Conservation (phyloP, 2,113 vertebrate genomes). For the Reinhardtius hippoglossoides region DNA sequence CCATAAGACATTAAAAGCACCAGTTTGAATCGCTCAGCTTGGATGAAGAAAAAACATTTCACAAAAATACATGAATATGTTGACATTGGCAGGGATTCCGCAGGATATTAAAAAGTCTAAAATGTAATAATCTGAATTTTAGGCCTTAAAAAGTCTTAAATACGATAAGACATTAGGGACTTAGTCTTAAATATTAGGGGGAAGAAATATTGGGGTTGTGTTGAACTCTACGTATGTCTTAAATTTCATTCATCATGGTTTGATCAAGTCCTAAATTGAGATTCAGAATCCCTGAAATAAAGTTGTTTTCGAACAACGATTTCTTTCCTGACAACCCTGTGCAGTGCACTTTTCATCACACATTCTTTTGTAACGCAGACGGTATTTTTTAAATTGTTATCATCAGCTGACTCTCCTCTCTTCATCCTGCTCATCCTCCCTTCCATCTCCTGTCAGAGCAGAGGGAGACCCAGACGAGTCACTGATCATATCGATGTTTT, state of each 20-base stretch:
- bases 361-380: slow-evolving; percentile 25
- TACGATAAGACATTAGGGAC: too few species aligned
- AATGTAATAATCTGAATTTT: too few species aligned
- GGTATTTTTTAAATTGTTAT: slow-evolving; percentile 3
- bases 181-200: too few species aligned
- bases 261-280: too few species aligned
- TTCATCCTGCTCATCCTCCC: slow-evolving; percentile 37
- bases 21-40: background rate
- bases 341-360: slow-evolving; percentile 13
- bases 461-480: slow-evolving; percentile 41
- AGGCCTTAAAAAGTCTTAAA: too few species aligned
- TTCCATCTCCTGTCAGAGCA: slow-evolving; percentile 42
- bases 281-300: background rate
- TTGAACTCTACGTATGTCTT: too few species aligned
- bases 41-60: too few species aligned
- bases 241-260: too few species aligned
- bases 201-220: too few species aligned
- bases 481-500: slow-evolving; percentile 55
- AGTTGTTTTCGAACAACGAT: background rate
- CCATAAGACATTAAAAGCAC: background rate
- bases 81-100: too few species aligned
- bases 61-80: background rate
- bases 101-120: too few species aligned
- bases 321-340: background rate
- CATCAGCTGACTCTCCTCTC: slow-evolving; percentile 28